phyloP scores from a whole-genome alignment of 37 sponge, comb jelly and placozoan species.

The Chondrosia reniformis region DNA sequence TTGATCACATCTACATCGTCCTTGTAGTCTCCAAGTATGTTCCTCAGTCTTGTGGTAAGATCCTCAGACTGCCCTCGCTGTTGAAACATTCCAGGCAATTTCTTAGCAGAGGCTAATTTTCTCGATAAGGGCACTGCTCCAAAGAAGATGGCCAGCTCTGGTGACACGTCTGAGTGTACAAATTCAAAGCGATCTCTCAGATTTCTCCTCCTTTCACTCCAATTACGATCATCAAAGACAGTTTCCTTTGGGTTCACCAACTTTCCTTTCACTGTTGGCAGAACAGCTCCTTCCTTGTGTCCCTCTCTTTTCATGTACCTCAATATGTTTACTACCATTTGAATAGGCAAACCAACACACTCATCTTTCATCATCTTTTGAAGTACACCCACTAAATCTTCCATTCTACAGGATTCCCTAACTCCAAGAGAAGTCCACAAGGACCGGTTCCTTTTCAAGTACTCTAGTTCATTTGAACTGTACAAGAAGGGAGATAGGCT shows the following conservation, averaged over 20 bases:
- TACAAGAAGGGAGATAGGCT: background rate
- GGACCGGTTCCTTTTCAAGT: background rate
- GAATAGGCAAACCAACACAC: background rate
- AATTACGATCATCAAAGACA: conserved; percentile 10
- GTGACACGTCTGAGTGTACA: conserved; percentile 31
- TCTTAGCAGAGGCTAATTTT: conserved; percentile 45
- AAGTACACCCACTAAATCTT: conserved; percentile 40
- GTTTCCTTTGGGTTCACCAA: background rate
- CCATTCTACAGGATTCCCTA: conserved; percentile 8
- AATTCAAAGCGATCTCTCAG: conserved; percentile 11
- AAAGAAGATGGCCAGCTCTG: conserved; percentile 36
- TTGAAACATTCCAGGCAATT: conserved; percentile 2
- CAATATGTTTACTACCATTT: conserved; percentile 9
- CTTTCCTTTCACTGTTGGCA: background rate
- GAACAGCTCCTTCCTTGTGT: background rate
- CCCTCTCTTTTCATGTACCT: background rate
- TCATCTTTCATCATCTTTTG: conserved; percentile 29
- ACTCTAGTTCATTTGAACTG: background rate
- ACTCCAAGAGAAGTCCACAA: conserved; percentile 27
- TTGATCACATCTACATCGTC: conserved; percentile 73
- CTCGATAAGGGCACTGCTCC: conserved; percentile 45
- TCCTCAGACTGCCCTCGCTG: conserved; percentile 38
- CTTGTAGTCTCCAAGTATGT: conserved; percentile 63
- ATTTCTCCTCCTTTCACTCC: background rate
- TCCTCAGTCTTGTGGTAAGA: conserved; percentile 54